Base-by-base conservation (phyloP, 2,113 vertebrate species). In the Oreochromis tanganicae region DNA sequence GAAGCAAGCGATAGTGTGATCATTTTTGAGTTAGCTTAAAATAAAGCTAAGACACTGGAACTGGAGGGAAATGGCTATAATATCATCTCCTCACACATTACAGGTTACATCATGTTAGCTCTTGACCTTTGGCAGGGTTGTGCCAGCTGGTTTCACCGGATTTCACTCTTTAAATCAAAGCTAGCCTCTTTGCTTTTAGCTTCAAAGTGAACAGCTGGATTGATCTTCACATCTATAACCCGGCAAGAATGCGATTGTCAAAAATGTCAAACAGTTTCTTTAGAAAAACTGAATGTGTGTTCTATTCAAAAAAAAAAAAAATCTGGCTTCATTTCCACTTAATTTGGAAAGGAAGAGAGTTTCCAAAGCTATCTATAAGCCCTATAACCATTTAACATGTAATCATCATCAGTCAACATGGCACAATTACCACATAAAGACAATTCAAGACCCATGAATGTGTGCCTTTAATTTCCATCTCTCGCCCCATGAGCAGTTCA, bases 401-500 rank as follows among this genome's bases (percentile, higher is more conserved):
- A n/a, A 78, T 78, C 63, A 1, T 68, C 63, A 68, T 68, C 19
- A 38, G 32, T 68, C 11, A 68, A 73, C 8, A 46, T 17, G 19
- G 41, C 41, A 46, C 38, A 4, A 48, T 27, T 46, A 17, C 41
- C 38, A 29, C n/a, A 27, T 27, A 11, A 73, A 78, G 63, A 32
- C 14, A 34, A 50, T 32, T 32, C 4, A 7, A 19, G 2, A 7
- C 27, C 38, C 10, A 68, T 84, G 17, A 54, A 66, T 1, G 32
- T 82, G 21, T 34, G 54, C 41, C 27, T 81, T 52, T 80, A 27
- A 82, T 89, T 82, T 54, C 61, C 27, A 68, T 29, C 61, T 68
- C 41, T 46, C 13, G 4, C 9, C 41, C 83, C 17, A 38, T 5
- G 1, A 29, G 85, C 61, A 57, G 9, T 24, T 75, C 75, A n/a